Conservation (phyloP, 2,888 invertebrate genomes). For the Mythimna vitellina region DNA sequence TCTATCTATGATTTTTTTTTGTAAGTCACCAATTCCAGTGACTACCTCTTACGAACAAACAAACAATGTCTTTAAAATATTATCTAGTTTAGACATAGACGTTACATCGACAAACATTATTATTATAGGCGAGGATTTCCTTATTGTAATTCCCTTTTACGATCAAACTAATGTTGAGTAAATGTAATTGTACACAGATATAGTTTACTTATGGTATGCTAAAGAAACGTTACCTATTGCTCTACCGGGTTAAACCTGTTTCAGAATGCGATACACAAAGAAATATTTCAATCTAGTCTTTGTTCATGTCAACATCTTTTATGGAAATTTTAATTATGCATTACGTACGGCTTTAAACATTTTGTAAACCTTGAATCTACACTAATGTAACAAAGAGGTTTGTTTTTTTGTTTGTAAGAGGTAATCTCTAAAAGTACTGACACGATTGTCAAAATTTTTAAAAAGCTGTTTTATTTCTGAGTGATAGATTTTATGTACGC, state of each 20-base stretch:
- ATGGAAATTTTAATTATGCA: neutral
- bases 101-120: neutral
- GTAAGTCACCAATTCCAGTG: neutral
- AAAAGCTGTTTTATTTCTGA: no score
- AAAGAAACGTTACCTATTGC: slow-evolving; percentile 2
- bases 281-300: slow-evolving; percentile 19
- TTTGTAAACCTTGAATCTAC: neutral
- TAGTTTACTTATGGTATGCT: neutral
- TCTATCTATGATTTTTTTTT: neutral
- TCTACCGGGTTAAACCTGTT: slow-evolving; percentile 37
- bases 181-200: slow-evolving; percentile 1
- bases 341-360: neutral
- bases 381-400: no score
- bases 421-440: no score
- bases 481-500: no score
- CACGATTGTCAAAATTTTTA: no score
- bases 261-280: neutral
- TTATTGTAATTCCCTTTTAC: slow-evolving; percentile 27
- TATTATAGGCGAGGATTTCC: slow-evolving; percentile 23
- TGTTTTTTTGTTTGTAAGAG: no score
- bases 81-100: neutral
- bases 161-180: slow-evolving; percentile 21
- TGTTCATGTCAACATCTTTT: slow-evolving; percentile 3
- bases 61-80: neutral
- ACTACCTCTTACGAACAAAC: neutral